Evolutionary conservation across 1,140 invertebrate species (phyloP).

Genomic region (Temnothorax curvispinosus): DNA sequence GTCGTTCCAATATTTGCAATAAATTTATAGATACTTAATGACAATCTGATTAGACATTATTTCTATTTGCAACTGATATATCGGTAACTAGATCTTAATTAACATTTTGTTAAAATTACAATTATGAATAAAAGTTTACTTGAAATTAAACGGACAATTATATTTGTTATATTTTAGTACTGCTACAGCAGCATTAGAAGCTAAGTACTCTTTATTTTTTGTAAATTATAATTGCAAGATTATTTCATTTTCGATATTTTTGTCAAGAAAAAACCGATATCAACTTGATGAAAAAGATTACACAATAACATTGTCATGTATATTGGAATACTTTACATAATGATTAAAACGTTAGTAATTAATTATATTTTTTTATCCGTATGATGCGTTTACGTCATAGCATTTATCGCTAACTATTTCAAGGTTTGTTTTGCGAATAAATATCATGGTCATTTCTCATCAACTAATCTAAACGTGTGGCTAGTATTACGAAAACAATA

Average conservation of each 20-base stretch:
- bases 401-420: background rate
- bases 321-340: background rate
- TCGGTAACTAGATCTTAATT: background rate
- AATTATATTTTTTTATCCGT: conserved; percentile 16
- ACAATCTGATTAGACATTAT: background rate
- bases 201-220: background rate
- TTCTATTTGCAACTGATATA: background rate
- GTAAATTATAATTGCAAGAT: background rate
- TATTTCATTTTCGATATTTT: background rate
- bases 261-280: background rate
- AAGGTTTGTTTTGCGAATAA: background rate
- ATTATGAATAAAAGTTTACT: background rate
- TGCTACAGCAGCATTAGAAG: background rate
- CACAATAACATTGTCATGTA: background rate
- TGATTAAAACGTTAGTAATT: background rate
- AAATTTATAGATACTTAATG: background rate
- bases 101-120: background rate
- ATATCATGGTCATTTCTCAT: background rate
- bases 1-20: background rate
- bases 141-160: background rate
- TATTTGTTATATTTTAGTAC: background rate
- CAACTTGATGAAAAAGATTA: background rate
- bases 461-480: background rate
- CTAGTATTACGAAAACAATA: background rate
- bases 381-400: conserved; percentile 1